A percentile compares a stretch with the other conserved stretches of the same genome.
phyloP scores from a whole-genome alignment of 1,140 invertebrate species.

The Anadara kagoshimensis region DNA sequence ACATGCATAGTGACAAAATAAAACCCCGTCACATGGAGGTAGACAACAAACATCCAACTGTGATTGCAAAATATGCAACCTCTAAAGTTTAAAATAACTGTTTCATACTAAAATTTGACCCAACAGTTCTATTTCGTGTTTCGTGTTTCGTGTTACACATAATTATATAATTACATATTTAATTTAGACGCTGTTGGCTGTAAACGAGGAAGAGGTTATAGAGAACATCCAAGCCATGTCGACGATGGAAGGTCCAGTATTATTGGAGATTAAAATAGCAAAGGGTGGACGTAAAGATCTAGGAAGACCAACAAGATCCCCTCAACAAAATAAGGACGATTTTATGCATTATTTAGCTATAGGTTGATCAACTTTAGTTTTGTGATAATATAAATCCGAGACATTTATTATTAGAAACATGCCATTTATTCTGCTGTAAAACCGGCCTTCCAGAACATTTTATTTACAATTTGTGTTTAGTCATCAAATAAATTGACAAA shows the following conservation, averaged over 20 bases:
- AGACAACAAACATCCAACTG: no score
- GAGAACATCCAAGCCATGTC: constrained; percentile 56
- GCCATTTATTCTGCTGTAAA: no score
- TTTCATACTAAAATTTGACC: neutral
- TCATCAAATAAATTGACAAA: no score
- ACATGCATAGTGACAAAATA: no score
- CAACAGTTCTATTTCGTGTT: no score
- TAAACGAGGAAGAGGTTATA: constrained; percentile 67
- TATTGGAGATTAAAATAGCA: constrained; percentile 73
- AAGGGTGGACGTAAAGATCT: constrained; percentile 72
- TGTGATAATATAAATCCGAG: no score
- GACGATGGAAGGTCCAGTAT: constrained; percentile 67
- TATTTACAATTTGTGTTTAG: no score
- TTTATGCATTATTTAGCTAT: constrained; percentile 75
- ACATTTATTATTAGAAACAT: no score
- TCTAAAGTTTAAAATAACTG: neutral
- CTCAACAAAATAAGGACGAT: constrained; percentile 74
- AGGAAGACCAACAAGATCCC: constrained; percentile 73
- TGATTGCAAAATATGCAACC: no score
- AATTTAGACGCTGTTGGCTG: constrained; percentile 64
- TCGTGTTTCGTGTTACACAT: neutral
- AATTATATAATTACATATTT: neutral
- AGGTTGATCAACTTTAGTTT: no score
- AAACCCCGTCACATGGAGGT: no score
- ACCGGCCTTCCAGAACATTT: no score